Base-by-base conservation (phyloP, 1,140 invertebrate genomes). In the Thaumatotibia leucotreta region DNA sequence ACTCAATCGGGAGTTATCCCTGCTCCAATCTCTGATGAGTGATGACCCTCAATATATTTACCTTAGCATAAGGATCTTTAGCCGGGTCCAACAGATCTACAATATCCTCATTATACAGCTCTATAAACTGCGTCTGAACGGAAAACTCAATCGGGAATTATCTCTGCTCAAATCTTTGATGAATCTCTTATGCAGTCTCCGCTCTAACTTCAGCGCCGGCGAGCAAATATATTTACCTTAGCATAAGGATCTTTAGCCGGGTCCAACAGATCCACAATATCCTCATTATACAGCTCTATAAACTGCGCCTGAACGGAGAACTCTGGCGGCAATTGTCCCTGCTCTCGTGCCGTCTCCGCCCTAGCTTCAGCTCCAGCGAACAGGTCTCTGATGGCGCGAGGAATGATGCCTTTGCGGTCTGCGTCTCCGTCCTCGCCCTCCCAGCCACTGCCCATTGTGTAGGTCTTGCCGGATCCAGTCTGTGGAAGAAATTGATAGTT, bases 361-460 rank as follows among this genome's bases (percentile, higher is more conserved):
- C 94, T 88, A 32, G 93, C 88, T 14, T 93, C 91, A 22, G 99
- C 98, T 0, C 96, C 95, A 54, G 95, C 86, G 88, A 99, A 99
- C 58, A 99, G 93, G 69, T 98, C 96, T 63, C 95, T 93, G 35
- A 99, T 96, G 4, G 98, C 98, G 65, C 98, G 93, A 0, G 98
- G 98, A 75, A 99, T 97, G 70, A 99, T 98, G 1, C 98, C 98
- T 61, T 81, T 71, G 4, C 80, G 70, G 1, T 89, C 92, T 68
- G 95, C 93, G 66, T 95, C 94, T 2, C 95, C 93, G 22, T 93
- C 92, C 66, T 96, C 95, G 2, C 97, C 93, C 77, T 99, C 98
- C 89, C 99, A 99, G 0, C 97, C 98, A 5, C 98, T 99, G 20
- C 99, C 99, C 99, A 99, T 99, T 0, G 98, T 98, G 84, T 98